A percentile compares a stretch with the other conserved stretches of the same genome.
Evolutionary conservation across 2,888 invertebrate genomes (phyloP).

Genomic region (Drosophila algonquin): DNA sequence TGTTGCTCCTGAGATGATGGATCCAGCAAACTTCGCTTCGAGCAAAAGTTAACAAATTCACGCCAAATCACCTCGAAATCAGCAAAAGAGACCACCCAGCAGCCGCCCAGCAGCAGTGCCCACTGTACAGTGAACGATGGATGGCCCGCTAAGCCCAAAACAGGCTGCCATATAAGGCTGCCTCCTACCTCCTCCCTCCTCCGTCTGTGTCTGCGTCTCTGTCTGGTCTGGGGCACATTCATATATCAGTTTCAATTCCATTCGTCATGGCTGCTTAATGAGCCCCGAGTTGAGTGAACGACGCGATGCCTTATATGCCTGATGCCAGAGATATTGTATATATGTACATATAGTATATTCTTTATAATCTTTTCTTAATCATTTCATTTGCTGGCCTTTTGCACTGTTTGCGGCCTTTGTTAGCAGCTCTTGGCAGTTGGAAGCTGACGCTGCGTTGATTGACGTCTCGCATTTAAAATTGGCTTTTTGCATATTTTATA

Average conservation of each 20-base stretch:
- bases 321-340: background rate
- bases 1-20: background rate
- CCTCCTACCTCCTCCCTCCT: background rate
- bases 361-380: conserved; percentile 74
- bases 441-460: conserved; percentile 76
- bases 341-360: conserved; percentile 8
- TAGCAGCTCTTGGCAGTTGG: conserved; percentile 62
- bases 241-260: conserved; percentile 79
- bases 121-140: conserved; percentile 27
- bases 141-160: conserved; percentile 45
- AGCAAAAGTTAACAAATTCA: conserved; percentile 83
- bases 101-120: conserved; percentile 44
- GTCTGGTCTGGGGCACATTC: conserved; percentile 53
- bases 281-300: conserved; percentile 73
- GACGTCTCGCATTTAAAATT: conserved; percentile 61
- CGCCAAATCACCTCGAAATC: conserved; percentile 80
- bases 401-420: conserved; percentile 55
- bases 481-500: conserved; percentile 37
- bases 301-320: conserved; percentile 43
- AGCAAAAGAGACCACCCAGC: conserved; percentile 81
- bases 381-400: conserved; percentile 58
- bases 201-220: background rate
- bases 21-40: conserved; percentile 41
- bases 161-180: conserved; percentile 68
- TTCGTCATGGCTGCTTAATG: conserved; percentile 83